Conservation (phyloP, 2,888 invertebrate genomes). For the Dascillus cervinus region DNA sequence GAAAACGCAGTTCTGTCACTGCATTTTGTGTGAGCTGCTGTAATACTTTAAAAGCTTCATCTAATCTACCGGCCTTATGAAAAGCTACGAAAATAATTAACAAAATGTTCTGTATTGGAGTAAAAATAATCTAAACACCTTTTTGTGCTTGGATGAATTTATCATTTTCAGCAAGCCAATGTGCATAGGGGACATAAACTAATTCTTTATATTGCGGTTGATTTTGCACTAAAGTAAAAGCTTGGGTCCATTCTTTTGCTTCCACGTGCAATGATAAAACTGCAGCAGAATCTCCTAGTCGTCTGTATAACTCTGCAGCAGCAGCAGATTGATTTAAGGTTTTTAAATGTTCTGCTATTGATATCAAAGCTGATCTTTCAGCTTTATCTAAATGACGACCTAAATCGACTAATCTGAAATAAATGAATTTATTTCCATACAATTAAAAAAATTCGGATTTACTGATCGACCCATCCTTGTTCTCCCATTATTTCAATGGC, state of each 20-base stretch:
- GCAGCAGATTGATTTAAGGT: conserved; percentile 60
- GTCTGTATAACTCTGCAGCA: conserved; percentile 87
- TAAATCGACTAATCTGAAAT: conserved; percentile 74
- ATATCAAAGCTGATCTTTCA: conserved; percentile 69
- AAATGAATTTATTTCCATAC: not conserved
- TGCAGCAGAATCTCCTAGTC: conserved; percentile 66
- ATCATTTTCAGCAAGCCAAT: conserved; percentile 91
- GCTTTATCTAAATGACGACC: conserved; percentile 77
- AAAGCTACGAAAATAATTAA: conserved; percentile 58
- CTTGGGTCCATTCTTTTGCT: conserved; percentile 91
- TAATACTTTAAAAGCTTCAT: conserved; percentile 84
- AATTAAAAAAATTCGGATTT: conserved; percentile 26
- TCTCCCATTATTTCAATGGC: conserved; percentile 92
- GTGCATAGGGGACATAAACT: conserved; percentile 94
- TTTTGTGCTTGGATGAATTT: conserved; percentile 95
- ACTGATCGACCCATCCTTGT: conserved; percentile 85
- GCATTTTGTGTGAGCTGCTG: conserved; percentile 86
- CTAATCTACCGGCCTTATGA: conserved; percentile 88
- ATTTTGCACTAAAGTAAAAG: conserved; percentile 81
- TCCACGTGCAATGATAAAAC: conserved; percentile 64
- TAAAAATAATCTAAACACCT: conserved; percentile 51
- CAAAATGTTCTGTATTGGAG: not conserved
- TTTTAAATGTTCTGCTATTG: conserved; percentile 68
- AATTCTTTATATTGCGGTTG: conserved; percentile 75
- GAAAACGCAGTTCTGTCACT: conserved; percentile 79